Conservation (phyloP, 2,888 invertebrate species). For the Himalopsyche japonica region DNA sequence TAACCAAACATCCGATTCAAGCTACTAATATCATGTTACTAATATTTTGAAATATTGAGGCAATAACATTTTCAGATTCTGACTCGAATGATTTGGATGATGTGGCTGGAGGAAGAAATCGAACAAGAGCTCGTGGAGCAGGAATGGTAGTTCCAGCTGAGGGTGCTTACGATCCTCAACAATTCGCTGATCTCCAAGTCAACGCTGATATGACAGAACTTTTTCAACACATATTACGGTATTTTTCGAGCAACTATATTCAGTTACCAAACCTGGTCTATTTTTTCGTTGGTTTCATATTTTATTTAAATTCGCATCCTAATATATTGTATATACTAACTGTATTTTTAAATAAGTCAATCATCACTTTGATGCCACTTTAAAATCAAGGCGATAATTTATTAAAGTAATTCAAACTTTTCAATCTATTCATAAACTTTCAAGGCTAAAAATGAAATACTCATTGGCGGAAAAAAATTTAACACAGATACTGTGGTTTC, state of each 20-base stretch:
- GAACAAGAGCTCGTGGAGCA: constrained; percentile 45
- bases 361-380: too few relatives aligned
- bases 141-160: constrained; percentile 54
- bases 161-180: constrained; percentile 77
- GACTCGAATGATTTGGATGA: constrained; percentile 50
- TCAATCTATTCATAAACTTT: too few relatives aligned
- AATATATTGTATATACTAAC: too few relatives aligned
- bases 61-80: constrained; percentile 46
- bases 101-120: constrained; percentile 42
- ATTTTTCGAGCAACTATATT: constrained; percentile 17
- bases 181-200: constrained; percentile 81
- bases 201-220: constrained; percentile 86
- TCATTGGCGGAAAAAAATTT: too few relatives aligned
- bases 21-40: too few relatives aligned
- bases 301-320: not conserved
- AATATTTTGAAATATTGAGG: too few relatives aligned
- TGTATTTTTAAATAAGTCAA: too few relatives aligned
- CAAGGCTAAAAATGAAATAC: too few relatives aligned
- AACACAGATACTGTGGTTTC: not conserved
- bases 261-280: too few relatives aligned
- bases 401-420: too few relatives aligned
- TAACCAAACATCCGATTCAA: too few relatives aligned
- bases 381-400: too few relatives aligned
- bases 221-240: constrained; percentile 91
- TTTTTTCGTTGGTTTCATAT: not conserved